phyloP scores from a whole-genome alignment of 2,113 vertebrate species.

The Paraplagusia blochii region DNA sequence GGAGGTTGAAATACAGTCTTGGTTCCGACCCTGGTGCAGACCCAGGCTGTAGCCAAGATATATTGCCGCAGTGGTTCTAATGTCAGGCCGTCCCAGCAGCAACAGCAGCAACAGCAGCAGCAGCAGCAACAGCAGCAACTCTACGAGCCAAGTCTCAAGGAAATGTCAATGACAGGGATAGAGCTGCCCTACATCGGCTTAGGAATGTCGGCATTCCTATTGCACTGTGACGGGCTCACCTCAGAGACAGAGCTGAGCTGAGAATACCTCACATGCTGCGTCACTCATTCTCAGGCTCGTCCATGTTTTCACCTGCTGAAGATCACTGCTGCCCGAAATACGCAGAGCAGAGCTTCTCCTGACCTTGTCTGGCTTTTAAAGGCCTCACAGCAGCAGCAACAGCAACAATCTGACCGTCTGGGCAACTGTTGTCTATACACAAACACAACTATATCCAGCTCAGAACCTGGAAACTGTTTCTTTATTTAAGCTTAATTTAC shows the following conservation, averaged over 20 bases:
- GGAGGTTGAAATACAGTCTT: constrained; percentile 53
- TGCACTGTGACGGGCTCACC: constrained; percentile 11
- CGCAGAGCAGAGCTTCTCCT: not conserved
- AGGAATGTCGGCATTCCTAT: constrained; percentile 31
- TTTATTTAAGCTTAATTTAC: too few relatives aligned
- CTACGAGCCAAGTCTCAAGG: constrained; percentile 63
- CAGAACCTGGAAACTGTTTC: too few relatives aligned
- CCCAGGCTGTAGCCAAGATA: constrained; percentile 60
- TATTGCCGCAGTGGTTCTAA: constrained; percentile 49
- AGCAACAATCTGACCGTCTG: too few relatives aligned
- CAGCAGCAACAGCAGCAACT: too few relatives aligned
- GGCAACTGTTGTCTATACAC: too few relatives aligned
- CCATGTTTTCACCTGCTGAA: constrained; percentile 30
- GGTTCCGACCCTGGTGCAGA: constrained; percentile 67
- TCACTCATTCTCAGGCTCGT: constrained; percentile 33
- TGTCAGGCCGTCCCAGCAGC: constrained; percentile 38
- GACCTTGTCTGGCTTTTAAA: too few relatives aligned
- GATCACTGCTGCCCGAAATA: constrained; percentile 38
- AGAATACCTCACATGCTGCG: constrained; percentile 25
- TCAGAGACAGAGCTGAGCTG: not conserved
- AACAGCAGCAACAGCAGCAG: constrained; percentile 25
- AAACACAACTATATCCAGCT: too few relatives aligned
- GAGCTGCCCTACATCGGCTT: constrained; percentile 27
- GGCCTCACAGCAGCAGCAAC: too few relatives aligned
- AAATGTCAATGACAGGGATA: constrained; percentile 65